phyloP scores from a whole-genome alignment of 2,888 invertebrate genomes.

The Tetragonula carbonaria region DNA sequence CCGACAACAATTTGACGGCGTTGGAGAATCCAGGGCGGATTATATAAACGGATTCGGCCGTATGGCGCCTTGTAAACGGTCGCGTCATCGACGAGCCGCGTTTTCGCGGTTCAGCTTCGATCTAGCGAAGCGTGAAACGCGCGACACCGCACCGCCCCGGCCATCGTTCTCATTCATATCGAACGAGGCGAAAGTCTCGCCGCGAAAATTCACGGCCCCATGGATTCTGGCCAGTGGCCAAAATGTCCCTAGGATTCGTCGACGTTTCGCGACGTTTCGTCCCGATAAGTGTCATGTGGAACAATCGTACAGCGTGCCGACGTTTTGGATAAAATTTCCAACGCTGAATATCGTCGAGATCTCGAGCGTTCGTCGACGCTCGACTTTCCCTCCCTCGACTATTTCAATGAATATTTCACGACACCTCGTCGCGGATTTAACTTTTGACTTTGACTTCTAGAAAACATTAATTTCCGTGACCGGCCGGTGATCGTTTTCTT shows the following conservation, averaged over 20 bases:
- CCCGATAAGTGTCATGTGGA: conserved; percentile 57
- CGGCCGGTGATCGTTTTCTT: no score
- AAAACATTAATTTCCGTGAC: no score
- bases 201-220: conserved; percentile 56
- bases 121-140: conserved; percentile 36
- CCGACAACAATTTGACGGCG: background rate
- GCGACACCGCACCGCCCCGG: background rate
- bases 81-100: conserved; percentile 57
- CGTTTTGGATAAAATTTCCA: conserved; percentile 11
- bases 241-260: conserved; percentile 34
- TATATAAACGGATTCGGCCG: conserved; percentile 30
- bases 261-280: conserved; percentile 26
- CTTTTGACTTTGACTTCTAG: no score
- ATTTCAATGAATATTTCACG: no score
- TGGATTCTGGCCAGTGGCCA: conserved; percentile 63
- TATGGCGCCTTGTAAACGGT: conserved; percentile 55
- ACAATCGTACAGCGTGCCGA: conserved; percentile 33
- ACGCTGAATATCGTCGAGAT: background rate
- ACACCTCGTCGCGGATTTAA: no score
- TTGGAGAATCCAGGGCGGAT: conserved; percentile 24
- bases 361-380: background rate
- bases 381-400: background rate
- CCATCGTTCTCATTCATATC: conserved; percentile 59
- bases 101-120: conserved; percentile 57
- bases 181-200: conserved; percentile 27